Base-by-base conservation (phyloP, 2,888 invertebrate species). In the Nasonia oneida region DNA sequence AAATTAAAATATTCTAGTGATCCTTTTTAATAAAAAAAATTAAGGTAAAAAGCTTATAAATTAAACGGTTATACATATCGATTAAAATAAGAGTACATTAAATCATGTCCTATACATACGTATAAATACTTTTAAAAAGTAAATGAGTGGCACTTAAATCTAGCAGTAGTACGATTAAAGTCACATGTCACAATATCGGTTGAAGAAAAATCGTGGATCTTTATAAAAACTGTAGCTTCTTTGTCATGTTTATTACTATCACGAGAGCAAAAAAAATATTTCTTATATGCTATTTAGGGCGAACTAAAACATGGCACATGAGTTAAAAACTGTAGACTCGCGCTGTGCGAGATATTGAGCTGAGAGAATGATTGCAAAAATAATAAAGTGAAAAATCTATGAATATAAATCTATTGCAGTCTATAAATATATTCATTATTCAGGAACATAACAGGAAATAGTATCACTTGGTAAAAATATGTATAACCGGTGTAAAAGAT, bases 111-210 rank as follows among this genome's bases (percentile, higher is more conserved):
- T 85, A 85, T n/a, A 74, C 14, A 85, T n/a, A 74, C 14, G 81
- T 77, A 85, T 78, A 85, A 87, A 85, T 87, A 85, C 85, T 85
- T 83, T 76, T 83, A 81, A 84, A 81, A 85, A 82, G 83, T 75
- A 83, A 70, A 78, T 87, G 85, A 87, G 85, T 84, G 82, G 81
- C 81, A 84, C 87, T 85, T 85, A 87, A 67, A 79, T 33, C 85
- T 87, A 87, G n/a, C 42, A 74, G 53, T 85, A 85, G 82, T 85
- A 85, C 85, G 74, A 81, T 85, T 79, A 74, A 83, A 87, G 73
- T 87, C 84, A 85, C 87, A 87, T 85, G 85, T 87, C 83, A 78
- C 83, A 87, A 85, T 85, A 85, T 87, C 42, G 78, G 81, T 84
- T 85, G 76, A 79, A 73, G 75, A 67, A 33, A 50, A 18, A 76